Base-by-base conservation (phyloP, 1,140 invertebrate genomes). In the Achatina immaculata region DNA sequence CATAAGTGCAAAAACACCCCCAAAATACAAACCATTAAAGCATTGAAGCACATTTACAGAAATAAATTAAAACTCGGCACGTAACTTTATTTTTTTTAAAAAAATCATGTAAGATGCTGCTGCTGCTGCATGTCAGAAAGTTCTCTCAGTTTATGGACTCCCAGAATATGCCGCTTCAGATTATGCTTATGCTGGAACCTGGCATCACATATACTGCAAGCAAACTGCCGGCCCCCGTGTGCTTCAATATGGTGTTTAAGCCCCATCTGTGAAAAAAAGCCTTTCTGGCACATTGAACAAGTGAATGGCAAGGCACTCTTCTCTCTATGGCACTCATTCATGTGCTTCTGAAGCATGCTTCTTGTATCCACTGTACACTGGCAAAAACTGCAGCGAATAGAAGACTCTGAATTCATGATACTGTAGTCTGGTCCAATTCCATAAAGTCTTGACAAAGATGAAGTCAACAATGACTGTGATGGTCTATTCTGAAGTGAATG, bases 211-310 rank as follows among this genome's bases (percentile, higher is more conserved):
- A 58, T 28, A 62, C 19, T 45, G 43, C 74, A 76, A 58, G 21
- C 55, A 62, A 76, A 76, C 43, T 76, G 74, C 14, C 55, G 36
- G 1, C 74, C 74, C 6, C 31, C 51, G 34, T 80, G 78, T 14
- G 65, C 62, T 28, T 80, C 78, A 24, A 40, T 58, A 45, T 80
- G 78, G 31, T 80, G 78, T n/a, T n/a, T 48, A 34, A 80, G 58
- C 24, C 78, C 78, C 24, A 28, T 71, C 36, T 38, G 9, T 14
- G 78, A 80, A 40, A 80, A 80, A 55, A 80, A 80, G 2, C 78
- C 78, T 80, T 80, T 80, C n/a, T 72, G 42, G 48, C 78, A 80
- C 21, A 55, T 71, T 1, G 19, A 42, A 72, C 78, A 80, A 4
- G n/a, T 31, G 34, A 71, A 80, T 3, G 78, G 78, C 34, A 78